phyloP scores from a whole-genome alignment of 2,797 vertebrate species.

The Aselliscus stoliczkanus region DNA sequence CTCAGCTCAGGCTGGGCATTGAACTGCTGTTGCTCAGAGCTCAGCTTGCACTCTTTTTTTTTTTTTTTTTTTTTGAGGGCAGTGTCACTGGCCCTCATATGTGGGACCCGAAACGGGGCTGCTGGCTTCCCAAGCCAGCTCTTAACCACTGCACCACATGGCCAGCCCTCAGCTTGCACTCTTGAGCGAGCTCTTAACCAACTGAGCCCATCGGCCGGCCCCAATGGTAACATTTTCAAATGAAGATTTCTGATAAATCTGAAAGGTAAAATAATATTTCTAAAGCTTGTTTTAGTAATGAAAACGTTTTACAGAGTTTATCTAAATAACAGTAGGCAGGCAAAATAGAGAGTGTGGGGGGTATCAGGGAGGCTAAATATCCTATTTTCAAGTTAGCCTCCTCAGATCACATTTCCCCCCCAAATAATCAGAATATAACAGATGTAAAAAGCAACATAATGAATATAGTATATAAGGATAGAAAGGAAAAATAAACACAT shows the following conservation, averaged over 20 bases:
- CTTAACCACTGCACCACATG: too few species aligned
- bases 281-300: conserved; percentile 5
- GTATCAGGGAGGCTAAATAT: background rate
- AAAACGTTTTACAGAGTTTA: conserved; percentile 1
- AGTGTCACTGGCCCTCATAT: too few species aligned
- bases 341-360: background rate
- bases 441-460: background rate
- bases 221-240: background rate
- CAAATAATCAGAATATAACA: background rate
- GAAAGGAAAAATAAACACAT: background rate
- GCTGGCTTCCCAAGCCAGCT: too few species aligned
- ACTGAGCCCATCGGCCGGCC: too few species aligned
- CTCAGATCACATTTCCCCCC: background rate
- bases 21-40: too few species aligned
- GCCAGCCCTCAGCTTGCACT: too few species aligned
- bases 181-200: too few species aligned
- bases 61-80: too few species aligned
- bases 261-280: background rate
- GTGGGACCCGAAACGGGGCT: too few species aligned
- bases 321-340: background rate
- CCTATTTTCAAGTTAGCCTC: background rate
- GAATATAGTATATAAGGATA: background rate
- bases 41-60: too few species aligned
- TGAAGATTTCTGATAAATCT: background rate
- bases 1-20: too few species aligned